Conservation (phyloP, 2,888 invertebrate genomes). For the Chrysolina haemoptera region DNA sequence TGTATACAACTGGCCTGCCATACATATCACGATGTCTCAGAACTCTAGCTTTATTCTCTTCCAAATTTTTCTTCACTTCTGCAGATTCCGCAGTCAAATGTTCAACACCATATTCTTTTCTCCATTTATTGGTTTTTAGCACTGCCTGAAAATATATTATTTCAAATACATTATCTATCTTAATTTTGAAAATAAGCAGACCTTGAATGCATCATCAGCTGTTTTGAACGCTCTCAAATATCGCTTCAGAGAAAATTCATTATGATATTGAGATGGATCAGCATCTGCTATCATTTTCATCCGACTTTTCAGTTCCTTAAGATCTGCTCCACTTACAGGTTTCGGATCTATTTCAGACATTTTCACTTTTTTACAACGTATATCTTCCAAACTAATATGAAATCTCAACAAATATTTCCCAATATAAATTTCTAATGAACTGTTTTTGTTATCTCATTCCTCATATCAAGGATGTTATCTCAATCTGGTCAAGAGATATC, state of each 20-base stretch:
- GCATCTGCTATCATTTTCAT: conserved; percentile 83
- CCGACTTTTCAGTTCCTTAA: conserved; percentile 78
- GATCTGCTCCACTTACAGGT: conserved; percentile 76
- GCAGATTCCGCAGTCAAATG: conserved; percentile 73
- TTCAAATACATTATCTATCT: neutral
- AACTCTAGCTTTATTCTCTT: conserved; percentile 78
- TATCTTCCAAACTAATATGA: neutral
- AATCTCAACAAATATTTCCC: neutral
- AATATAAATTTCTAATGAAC: neutral
- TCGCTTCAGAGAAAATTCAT: conserved; percentile 80
- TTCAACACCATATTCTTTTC: conserved; percentile 80
- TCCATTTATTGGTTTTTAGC: conserved; percentile 86
- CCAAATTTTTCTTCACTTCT: conserved; percentile 73
- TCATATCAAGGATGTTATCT: conserved; percentile 19
- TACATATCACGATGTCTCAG: conserved; percentile 80
- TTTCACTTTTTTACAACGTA: conserved; percentile 10
- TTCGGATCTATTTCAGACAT: conserved; percentile 57
- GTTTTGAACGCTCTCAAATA: conserved; percentile 83
- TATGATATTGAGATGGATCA: conserved; percentile 82
- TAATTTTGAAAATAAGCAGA: conserved; percentile 59
- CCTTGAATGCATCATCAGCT: conserved; percentile 83
- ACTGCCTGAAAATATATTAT: conserved; percentile 73
- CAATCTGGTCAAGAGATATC: neutral
- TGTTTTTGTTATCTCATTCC: conserved; percentile 19
- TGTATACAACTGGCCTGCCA: conserved; percentile 84